Evolutionary conservation across 2,797 vertebrate species (phyloP).

Genomic region (Acipenser transmontanus): DNA sequence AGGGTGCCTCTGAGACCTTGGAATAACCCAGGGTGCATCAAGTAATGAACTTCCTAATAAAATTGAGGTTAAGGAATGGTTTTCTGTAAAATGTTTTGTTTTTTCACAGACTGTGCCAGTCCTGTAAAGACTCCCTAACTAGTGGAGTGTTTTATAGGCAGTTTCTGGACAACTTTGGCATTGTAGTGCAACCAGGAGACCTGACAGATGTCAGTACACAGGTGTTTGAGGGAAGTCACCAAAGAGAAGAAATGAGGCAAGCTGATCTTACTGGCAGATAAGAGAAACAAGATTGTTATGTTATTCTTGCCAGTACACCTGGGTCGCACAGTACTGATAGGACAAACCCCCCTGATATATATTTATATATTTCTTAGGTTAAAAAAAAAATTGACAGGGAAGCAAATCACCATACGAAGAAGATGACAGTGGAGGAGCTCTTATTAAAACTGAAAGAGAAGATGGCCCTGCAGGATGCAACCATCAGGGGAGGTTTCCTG

Average conservation of each 20-base stretch:
- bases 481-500: constrained; percentile 33
- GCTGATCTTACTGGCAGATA: constrained; percentile 33
- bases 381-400: constrained; percentile 23
- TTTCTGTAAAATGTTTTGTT: not conserved
- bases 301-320: no score
- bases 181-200: constrained; percentile 24
- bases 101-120: constrained; percentile 46
- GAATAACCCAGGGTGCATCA: no score
- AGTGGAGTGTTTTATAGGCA: constrained; percentile 49
- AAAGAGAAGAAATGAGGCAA: constrained; percentile 38
- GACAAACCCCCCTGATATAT: not conserved
- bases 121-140: constrained; percentile 38
- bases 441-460: constrained; percentile 36
- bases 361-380: constrained; percentile 33
- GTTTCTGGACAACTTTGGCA: constrained; percentile 49
- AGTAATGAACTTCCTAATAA: not conserved
- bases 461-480: constrained; percentile 24
- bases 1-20: no score
- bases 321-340: no score
- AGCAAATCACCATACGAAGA: constrained; percentile 10
- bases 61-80: not conserved
- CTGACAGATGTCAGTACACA: constrained; percentile 23
- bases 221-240: constrained; percentile 28
- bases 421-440: constrained; percentile 35
- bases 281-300: constrained; percentile 20